Evolutionary conservation across 2,888 invertebrate genomes (phyloP), one percentile per base, ranked within the genome.

Genomic region (Brachycybe producta): DNA sequence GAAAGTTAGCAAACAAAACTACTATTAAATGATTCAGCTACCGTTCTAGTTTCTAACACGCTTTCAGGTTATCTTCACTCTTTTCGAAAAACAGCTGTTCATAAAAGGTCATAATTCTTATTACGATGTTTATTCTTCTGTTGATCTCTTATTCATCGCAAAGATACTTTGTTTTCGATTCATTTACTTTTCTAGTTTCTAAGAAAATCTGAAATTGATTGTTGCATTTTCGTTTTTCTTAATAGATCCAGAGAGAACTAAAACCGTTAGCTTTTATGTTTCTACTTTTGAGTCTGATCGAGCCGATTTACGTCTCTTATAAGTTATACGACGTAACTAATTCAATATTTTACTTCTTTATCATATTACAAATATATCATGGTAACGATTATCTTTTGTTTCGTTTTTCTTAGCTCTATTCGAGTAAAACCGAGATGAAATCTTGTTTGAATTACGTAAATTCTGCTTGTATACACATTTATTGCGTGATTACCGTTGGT

Each of bases 301-400:
- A 47, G 15, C 47, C 47, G 8, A 23, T 19, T 23, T 47, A 47
- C 39, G 39, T 47, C 8, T 11, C 28, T 13, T 47, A 47, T 27
- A 47, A 39, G 23, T n/a, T 47, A n/a, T 17, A 19, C 11, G 15
- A 21, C 38, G 47, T 47, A 47, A 47, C 17, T 17, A 32, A 8
- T 13, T 7, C 15, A 4, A 30, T 15, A 44, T 21, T 17, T 30
- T 15, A 38, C 8, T 7, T 8, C 17, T 11, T 11, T 11, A 8
- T 38, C n/a, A n/a, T n/a, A n/a, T 38, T 38, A 38, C 7, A 17
- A 13, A n/a, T 17, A 11, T 13, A 17, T 15, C 15, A 11, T 38
- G 8, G 8, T 8, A 36, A 17, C 19, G 36, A 36, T 36, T 36
- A 17, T 19, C n/a, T 36, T 36, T 36, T 36, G n/a, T 36, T n/a